Evolutionary conservation across 2,888 invertebrate species (phyloP), one percentile per base, ranked within the genome.

Genomic region (Dicyrtomina minuta): DNA sequence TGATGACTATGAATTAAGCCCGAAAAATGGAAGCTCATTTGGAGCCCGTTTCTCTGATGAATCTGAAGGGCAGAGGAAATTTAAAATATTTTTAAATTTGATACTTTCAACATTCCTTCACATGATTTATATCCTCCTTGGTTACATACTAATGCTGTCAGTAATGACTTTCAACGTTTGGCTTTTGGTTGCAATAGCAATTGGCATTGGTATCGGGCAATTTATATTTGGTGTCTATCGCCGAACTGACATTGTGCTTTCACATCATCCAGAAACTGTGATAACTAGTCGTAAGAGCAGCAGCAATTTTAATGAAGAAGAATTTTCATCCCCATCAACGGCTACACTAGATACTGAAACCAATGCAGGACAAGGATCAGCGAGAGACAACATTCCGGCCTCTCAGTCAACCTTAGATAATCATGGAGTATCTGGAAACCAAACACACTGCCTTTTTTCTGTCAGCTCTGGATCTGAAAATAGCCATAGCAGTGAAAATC

Each of bases 81-180:
- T 6, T n/a, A 27, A 22, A 17, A 2, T 10, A 10, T 58, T 61
- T 41, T 60, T 39, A 13, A 41, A 59, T 13, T 58, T 70, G 17
- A 20, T 33, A 10, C n/a, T 74, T 20, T 70, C 74, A 3, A 72
- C 75, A n/a, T 12, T 74, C 1, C 56, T 77, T 27, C 77, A 77
- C 68, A 46, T 68, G 58, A 59, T 73, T 39, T 77, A 76, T 39
- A 64, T 74, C n/a, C 68, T 64, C 20, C 24, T 75, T 3, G 75
- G 75, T 1, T 77, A 74, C 56, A 71, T 72, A 8, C 60, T 77
- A 3, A 77, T 77, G 77, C 70, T 75, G 33, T 73, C 75, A 24
- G 77, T 76, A n/a, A 77, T 77, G 77, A 75, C 77, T 8, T 77
- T 75, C 24, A 77, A 77, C 60, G 70, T 73, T 17, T 74, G 73